These are phyloP conservation scores for Cryptocephalus moraei DNA, from an alignment of 2,888 invertebrate genomes.

Conservation along the genomic window DNA sequence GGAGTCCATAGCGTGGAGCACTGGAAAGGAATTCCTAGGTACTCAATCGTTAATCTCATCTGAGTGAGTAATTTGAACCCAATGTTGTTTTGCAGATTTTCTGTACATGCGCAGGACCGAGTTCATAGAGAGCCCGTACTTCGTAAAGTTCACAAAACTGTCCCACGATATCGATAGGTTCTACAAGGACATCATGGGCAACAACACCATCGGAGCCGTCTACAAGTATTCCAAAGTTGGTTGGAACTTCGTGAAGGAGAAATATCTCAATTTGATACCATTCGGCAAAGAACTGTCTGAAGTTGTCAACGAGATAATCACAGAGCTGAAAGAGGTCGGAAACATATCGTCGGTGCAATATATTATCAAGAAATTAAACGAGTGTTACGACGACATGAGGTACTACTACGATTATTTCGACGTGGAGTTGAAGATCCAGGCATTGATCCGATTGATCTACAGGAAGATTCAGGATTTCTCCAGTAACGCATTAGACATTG, in stretches of 20 bases:
- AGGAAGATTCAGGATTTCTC: constrained; percentile 62
- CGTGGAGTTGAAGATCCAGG: constrained; percentile 57
- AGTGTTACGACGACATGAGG: constrained; percentile 51
- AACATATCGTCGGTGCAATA: constrained; percentile 52
- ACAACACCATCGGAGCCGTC: constrained; percentile 68
- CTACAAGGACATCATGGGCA: constrained; percentile 66
- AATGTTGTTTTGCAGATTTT: constrained; percentile 47
- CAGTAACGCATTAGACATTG: constrained; percentile 70
- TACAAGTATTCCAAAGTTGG: constrained; percentile 62
- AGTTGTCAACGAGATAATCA: constrained; percentile 50
- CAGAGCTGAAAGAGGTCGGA: constrained; percentile 50
- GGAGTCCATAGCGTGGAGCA: constrained; percentile 62
- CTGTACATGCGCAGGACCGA: constrained; percentile 71
- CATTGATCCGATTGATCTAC: constrained; percentile 53
- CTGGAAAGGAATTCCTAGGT: constrained; percentile 62
- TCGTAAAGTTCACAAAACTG: constrained; percentile 67
- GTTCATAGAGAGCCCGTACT: constrained; percentile 70
- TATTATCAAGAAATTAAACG: constrained; percentile 45
- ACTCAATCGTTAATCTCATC: constrained; percentile 11
- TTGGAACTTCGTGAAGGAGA: constrained; percentile 56
- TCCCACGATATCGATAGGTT: constrained; percentile 71
- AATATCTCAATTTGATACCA: constrained; percentile 56
- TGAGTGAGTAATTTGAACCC: not conserved
- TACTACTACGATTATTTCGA: constrained; percentile 72
- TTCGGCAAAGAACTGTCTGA: constrained; percentile 58